Percentiles rank a stretch among this genome's conserved stretches.
Evolutionary conservation across 1,140 invertebrate genomes (phyloP).

Genomic region (Euura lappo): DNA sequence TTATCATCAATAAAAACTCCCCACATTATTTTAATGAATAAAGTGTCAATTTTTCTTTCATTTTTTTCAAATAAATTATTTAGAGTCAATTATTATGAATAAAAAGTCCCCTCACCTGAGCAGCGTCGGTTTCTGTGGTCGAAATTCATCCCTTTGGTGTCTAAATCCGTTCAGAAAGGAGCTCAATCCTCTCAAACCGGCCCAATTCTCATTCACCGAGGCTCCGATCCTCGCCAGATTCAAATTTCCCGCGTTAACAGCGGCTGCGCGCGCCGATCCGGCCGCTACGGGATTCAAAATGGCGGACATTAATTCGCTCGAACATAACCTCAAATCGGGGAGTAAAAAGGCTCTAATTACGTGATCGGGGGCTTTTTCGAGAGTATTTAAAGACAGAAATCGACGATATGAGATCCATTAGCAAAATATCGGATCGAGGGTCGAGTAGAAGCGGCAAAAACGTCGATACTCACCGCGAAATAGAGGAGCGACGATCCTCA

Average conservation of each 20-base stretch:
- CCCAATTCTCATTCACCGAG: neutral
- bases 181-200: too few relatives aligned
- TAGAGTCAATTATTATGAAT: too few relatives aligned
- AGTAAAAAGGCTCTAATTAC: neutral
- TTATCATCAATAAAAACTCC: too few relatives aligned
- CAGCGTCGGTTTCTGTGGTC: too few relatives aligned
- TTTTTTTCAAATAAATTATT: too few relatives aligned
- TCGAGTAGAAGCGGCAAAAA: constrained; percentile 1
- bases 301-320: constrained; percentile 7
- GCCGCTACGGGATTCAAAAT: constrained; percentile 26
- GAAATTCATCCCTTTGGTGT: too few relatives aligned
- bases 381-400: too few relatives aligned
- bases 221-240: neutral
- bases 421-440: constrained; percentile 14
- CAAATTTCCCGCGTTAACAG: neutral
- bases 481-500: constrained; percentile 37
- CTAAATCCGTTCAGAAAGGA: too few relatives aligned
- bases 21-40: too few relatives aligned
- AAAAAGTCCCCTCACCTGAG: neutral
- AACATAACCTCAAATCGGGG: constrained; percentile 28
- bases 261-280: constrained; percentile 20
- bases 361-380: too few relatives aligned
- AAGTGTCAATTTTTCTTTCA: too few relatives aligned
- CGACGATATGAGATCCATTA: too few relatives aligned
- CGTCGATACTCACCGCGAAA: constrained; percentile 38